These are phyloP conservation scores for Halcyon senegalensis DNA, from an alignment of 2,113 vertebrate genomes.

Conservation along the genomic window DNA sequence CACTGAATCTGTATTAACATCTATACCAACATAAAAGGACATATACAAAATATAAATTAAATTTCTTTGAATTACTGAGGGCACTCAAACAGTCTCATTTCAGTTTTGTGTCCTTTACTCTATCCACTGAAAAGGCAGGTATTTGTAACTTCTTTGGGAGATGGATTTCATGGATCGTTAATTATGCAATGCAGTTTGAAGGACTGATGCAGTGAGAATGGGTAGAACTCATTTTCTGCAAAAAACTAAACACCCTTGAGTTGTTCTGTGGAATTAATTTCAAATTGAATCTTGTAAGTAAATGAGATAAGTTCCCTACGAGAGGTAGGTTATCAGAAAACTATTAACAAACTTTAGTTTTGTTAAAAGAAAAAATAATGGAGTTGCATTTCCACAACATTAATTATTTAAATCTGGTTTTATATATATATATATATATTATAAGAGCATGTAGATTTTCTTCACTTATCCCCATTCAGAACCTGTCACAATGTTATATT, in stretches of 20 bases:
- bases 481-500: not conserved
- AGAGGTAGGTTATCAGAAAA: constrained; percentile 34
- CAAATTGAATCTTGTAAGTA: constrained; percentile 57
- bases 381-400: constrained; percentile 11
- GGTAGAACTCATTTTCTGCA: constrained; percentile 2
- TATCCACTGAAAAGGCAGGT: constrained; percentile 17
- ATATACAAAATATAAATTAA: not conserved
- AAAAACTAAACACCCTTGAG: constrained; percentile 41
- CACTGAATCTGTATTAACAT: not conserved
- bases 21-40: not conserved
- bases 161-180: constrained; percentile 69
- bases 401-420: constrained; percentile 39
- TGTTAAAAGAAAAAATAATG: constrained; percentile 50
- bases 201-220: constrained; percentile 49
- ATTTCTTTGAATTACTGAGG: constrained; percentile 34
- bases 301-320: constrained; percentile 43
- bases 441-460: not conserved
- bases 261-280: constrained; percentile 51
- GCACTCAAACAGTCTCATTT: not conserved
- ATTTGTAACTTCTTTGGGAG: constrained; percentile 41
- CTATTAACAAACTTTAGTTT: constrained; percentile 43
- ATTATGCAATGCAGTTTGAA: constrained; percentile 56
- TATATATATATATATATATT: not conserved
- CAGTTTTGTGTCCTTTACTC: constrained; percentile 11
- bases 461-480: not conserved